Conservation (phyloP, 2,113 vertebrate genomes). For the Microtus oregoni region DNA sequence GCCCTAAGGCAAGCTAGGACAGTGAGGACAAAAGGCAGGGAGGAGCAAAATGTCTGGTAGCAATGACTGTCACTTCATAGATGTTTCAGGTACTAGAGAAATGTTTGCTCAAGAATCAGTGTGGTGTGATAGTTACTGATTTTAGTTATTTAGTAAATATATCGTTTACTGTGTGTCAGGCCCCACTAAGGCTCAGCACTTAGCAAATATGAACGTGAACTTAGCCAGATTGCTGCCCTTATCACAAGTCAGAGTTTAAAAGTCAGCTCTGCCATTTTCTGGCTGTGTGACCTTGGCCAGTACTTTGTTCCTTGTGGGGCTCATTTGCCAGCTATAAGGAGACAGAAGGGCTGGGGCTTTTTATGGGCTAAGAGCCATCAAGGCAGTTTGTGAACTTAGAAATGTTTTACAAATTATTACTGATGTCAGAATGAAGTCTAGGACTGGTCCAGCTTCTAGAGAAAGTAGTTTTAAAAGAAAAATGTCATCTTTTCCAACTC, state of each 20-base stretch:
- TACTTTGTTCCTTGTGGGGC: not conserved
- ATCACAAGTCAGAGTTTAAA: conserved; percentile 30
- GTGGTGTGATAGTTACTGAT: not conserved
- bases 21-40: fast-evolving
- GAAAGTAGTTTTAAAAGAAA: not conserved
- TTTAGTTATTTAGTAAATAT: conserved; percentile 28
- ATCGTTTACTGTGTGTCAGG: not conserved
- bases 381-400: not conserved
- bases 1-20: not conserved
- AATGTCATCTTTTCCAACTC: not conserved
- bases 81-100: conserved; percentile 10
- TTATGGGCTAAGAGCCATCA: not conserved
- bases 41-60: too few species aligned
- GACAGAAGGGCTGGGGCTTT: not conserved
- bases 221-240: not conserved
- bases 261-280: conserved; percentile 26
- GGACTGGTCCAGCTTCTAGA: not conserved
- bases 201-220: conserved; percentile 62
- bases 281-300: not conserved
- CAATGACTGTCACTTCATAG: not conserved
- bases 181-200: conserved; percentile 16
- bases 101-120: not conserved
- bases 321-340: not conserved
- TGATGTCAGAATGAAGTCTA: conserved; percentile 15
- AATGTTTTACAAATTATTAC: conserved; percentile 43